A percentile compares a stretch with the other conserved stretches of the same genome.
phyloP scores from a whole-genome alignment of 2,113 vertebrate genomes.

The Oxygymnocypris stewartii region DNA sequence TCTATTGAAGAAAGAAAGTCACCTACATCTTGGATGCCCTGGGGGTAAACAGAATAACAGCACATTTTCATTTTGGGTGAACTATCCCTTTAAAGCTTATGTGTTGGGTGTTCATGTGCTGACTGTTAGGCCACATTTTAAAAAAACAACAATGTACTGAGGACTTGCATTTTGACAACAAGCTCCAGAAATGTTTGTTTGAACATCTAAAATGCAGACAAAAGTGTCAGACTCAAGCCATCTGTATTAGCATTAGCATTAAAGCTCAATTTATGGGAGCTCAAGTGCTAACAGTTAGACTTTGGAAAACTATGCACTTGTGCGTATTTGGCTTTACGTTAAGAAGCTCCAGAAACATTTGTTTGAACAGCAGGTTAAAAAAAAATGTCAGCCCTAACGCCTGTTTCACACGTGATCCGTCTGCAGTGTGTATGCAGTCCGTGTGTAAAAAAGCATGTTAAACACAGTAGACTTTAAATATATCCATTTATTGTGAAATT shows the following conservation, averaged over 20 bases:
- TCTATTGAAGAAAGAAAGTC: too few species aligned
- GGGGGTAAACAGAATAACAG: too few species aligned
- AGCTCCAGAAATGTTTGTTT: neutral
- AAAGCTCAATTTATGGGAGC: too few species aligned
- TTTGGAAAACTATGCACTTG: neutral
- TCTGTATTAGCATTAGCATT: neutral
- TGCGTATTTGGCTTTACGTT: neutral
- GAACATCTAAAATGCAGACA: neutral
- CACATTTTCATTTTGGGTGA: too few species aligned
- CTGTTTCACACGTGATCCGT: too few species aligned
- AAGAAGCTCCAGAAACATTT: neutral
- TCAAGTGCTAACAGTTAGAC: neutral
- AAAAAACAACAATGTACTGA: neutral
- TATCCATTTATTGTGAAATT: too few species aligned
- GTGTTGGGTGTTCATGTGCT: neutral
- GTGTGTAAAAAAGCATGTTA: too few species aligned
- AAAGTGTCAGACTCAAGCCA: neutral
- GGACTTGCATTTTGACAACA: neutral
- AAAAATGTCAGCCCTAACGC: neutral
- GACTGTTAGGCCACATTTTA: neutral
- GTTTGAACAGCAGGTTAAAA: neutral
- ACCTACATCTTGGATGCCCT: too few species aligned
- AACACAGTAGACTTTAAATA: too few species aligned
- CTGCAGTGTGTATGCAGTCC: too few species aligned
- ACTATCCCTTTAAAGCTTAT: neutral